phyloP scores from a whole-genome alignment of 2,113 vertebrate genomes.

The Sapayoa aenigma region DNA sequence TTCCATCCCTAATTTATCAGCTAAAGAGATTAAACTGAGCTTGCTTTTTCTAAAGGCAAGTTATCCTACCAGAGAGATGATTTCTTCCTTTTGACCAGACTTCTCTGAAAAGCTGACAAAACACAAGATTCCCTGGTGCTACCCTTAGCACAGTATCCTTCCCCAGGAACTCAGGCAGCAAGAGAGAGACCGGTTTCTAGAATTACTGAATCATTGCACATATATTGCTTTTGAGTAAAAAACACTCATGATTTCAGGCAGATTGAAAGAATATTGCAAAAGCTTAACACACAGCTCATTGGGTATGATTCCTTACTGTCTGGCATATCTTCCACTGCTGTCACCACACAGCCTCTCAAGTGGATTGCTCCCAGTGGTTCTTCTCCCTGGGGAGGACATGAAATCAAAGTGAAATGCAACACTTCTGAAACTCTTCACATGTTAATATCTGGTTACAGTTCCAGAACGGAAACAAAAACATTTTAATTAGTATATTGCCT shows the following conservation, averaged over 20 bases:
- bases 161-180: not conserved
- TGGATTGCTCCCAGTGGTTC: conserved; percentile 88
- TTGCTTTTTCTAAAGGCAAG: not conserved
- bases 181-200: not conserved
- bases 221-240: not conserved
- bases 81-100: not conserved
- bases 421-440: not conserved
- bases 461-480: not conserved
- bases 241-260: not conserved
- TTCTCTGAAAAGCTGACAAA: not conserved
- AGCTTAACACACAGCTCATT: not conserved
- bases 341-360: conserved; percentile 89
- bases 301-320: conserved; percentile 79
- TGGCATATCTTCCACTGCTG: conserved; percentile 85
- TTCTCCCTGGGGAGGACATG: conserved; percentile 68
- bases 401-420: not conserved
- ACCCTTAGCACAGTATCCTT: not conserved
- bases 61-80: not conserved
- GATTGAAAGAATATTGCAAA: not conserved
- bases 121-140: not conserved
- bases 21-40: not conserved
- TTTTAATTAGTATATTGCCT: not conserved
- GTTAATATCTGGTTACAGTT: not conserved
- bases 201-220: not conserved
- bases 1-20: not conserved